phyloP scores from a whole-genome alignment of 2,113 vertebrate species.

The Periophthalmus modestus region DNA sequence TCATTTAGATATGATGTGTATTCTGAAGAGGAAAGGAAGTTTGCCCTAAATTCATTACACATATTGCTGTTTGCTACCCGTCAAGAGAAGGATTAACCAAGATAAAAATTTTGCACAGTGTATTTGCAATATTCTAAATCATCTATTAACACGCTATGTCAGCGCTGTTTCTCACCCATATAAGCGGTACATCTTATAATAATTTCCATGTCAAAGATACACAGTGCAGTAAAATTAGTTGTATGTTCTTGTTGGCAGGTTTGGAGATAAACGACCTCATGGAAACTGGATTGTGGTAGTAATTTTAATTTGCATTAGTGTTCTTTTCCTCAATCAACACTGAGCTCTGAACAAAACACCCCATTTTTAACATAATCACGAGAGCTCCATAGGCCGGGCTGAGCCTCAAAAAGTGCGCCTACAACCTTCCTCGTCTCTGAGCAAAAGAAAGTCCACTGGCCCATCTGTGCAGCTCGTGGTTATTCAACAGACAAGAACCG shows the following conservation, averaged over 20 bases:
- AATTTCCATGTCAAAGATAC: not conserved
- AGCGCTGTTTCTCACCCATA: no score
- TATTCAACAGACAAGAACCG: conserved; percentile 81
- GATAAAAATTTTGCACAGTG: not conserved
- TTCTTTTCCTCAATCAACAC: conserved; percentile 59
- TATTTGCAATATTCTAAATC: not conserved
- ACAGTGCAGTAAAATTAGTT: not conserved
- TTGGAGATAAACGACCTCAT: conserved; percentile 52
- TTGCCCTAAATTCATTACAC: not conserved
- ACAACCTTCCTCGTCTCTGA: conserved; percentile 97
- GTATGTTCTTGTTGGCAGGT: conserved; percentile 33
- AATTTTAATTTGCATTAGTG: conserved; percentile 59
- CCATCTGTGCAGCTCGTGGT: conserved; percentile 89
- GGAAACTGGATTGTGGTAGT: conserved; percentile 63
- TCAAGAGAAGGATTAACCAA: not conserved
- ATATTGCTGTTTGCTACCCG: not conserved
- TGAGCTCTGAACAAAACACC: conserved; percentile 51
- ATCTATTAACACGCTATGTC: no score
- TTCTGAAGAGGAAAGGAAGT: no score
- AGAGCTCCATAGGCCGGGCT: conserved; percentile 77
- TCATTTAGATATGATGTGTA: no score
- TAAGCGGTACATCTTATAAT: no score
- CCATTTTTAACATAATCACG: conserved; percentile 74
- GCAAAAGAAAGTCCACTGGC: conserved; percentile 95
- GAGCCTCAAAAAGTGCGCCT: conserved; percentile 89